A percentile compares a stretch with the other conserved stretches of the same genome.
Evolutionary conservation across 1,140 invertebrate genomes (phyloP).

Genomic region (Panagrolaimus sp.): DNA sequence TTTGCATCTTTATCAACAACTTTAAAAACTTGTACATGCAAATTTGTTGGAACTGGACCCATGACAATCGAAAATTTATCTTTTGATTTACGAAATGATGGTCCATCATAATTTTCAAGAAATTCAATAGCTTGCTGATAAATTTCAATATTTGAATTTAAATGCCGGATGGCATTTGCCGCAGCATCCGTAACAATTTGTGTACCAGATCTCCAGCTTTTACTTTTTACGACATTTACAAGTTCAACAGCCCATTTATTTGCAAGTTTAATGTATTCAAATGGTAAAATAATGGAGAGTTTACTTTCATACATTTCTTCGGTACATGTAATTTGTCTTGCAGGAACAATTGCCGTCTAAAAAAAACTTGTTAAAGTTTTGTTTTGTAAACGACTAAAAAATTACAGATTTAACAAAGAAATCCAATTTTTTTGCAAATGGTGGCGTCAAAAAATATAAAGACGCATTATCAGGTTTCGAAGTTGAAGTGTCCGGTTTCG

Average conservation of each 20-base stretch:
- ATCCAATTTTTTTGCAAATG: constrained; percentile 40
- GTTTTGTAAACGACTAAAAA: not conserved
- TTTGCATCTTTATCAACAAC: constrained; percentile 24
- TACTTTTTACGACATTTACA: constrained; percentile 37
- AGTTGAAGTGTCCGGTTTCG: not conserved
- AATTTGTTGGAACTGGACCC: constrained; percentile 43
- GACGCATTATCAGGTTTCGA: not conserved
- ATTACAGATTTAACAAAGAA: constrained; percentile 20
- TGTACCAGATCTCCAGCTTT: constrained; percentile 34
- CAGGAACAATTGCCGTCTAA: constrained; percentile 42
- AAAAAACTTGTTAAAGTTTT: constrained; percentile 1
- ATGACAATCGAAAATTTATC: constrained; percentile 50
- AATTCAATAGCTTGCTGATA: constrained; percentile 47
- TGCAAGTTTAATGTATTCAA: constrained; percentile 43
- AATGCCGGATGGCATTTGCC: constrained; percentile 38
- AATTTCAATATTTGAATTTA: constrained; percentile 49
- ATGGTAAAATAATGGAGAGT: constrained; percentile 42
- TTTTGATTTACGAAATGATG: constrained; percentile 44
- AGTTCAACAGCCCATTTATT: constrained; percentile 35
- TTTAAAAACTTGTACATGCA: constrained; percentile 49
- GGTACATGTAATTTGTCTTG: constrained; percentile 40
- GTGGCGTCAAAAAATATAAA: constrained; percentile 41
- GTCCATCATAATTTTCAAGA: constrained; percentile 42
- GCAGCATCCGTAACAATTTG: constrained; percentile 24
- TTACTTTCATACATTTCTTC: constrained; percentile 51